Evolutionary conservation across 2,113 vertebrate species (phyloP).

Genomic region (Phodopus roborovskii): DNA sequence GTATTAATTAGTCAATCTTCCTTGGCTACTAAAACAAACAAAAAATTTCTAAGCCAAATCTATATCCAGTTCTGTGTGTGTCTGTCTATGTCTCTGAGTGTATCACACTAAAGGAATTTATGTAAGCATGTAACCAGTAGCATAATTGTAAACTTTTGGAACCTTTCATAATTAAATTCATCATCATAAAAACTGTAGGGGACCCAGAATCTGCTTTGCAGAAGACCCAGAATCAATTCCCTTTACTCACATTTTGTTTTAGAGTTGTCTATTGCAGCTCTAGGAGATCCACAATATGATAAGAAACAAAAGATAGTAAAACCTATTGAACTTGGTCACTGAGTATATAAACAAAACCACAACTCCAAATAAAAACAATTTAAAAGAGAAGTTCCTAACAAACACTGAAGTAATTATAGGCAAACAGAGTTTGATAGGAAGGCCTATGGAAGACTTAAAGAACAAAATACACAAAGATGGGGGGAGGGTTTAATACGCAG

Average conservation of each 20-base stretch:
- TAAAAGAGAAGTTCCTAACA: neutral
- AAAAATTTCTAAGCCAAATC: neutral
- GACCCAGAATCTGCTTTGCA: neutral
- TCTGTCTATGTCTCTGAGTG: too few species aligned
- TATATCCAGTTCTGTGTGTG: neutral
- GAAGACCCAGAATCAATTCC: neutral
- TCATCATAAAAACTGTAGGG: neutral
- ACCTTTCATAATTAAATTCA: constrained; percentile 39
- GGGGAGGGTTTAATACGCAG: neutral
- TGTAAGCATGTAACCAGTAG: neutral
- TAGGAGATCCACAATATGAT: neutral
- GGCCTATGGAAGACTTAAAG: neutral
- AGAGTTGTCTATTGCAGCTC: neutral
- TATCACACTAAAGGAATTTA: neutral
- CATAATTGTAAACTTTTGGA: neutral
- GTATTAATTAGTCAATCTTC: neutral
- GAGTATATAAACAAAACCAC: neutral
- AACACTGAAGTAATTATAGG: neutral
- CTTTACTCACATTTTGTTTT: neutral
- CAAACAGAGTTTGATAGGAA: neutral
- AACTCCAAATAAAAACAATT: constrained; percentile 26
- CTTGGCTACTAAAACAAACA: neutral
- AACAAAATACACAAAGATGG: neutral
- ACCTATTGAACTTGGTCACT: neutral
- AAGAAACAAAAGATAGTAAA: neutral